Percentiles rank a stretch among this genome's conserved stretches.
Evolutionary conservation across 2,113 vertebrate species (phyloP).

Genomic region (Hemiprocne comata): DNA sequence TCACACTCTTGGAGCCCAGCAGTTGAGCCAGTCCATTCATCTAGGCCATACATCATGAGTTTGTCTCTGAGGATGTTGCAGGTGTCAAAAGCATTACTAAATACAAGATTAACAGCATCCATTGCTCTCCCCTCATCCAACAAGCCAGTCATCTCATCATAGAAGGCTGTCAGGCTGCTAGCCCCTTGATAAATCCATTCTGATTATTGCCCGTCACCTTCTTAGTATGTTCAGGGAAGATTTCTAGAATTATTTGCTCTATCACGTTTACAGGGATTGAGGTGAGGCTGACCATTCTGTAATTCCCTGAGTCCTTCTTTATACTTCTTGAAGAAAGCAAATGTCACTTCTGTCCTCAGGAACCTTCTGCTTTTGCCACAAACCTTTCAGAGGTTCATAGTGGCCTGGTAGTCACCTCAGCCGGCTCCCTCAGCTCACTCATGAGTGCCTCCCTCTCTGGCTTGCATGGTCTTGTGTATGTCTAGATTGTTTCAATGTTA

Average conservation of each 20-base stretch:
- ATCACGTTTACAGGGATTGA: background rate
- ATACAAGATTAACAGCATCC: background rate
- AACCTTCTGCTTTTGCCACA: background rate
- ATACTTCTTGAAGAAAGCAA: background rate
- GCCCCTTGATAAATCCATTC: background rate
- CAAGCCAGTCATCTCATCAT: background rate
- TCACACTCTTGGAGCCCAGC: background rate
- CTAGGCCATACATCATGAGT: background rate
- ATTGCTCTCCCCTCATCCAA: background rate
- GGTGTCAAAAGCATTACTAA: background rate
- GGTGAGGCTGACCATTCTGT: background rate
- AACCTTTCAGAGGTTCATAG: background rate
- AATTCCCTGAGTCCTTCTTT: background rate
- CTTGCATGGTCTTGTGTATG: background rate
- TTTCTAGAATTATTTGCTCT: background rate
- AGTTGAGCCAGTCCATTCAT: background rate
- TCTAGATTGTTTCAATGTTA: background rate
- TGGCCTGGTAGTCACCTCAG: background rate
- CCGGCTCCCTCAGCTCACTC: background rate
- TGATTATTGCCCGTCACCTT: background rate
- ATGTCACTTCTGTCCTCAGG: background rate
- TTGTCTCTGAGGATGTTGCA: background rate
- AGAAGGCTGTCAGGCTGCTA: background rate
- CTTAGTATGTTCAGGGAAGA: background rate
- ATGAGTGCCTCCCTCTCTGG: background rate